Evolutionary conservation across 2,888 invertebrate genomes (phyloP).

Genomic region (Diarsia brunnea): DNA sequence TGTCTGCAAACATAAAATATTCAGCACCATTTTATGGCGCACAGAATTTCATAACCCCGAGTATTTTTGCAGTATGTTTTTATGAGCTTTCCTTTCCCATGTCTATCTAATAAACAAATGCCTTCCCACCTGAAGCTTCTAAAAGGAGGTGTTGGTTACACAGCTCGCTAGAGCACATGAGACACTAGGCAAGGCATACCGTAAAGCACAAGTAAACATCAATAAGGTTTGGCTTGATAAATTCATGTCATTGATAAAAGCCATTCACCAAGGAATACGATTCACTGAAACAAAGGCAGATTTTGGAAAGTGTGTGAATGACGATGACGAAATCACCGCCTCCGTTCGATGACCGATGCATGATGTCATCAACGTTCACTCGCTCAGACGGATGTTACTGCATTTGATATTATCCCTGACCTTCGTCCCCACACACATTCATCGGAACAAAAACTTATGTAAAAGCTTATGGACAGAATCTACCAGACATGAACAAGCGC

Average conservation of each 20-base stretch:
- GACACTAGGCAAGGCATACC: too few relatives aligned
- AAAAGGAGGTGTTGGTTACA: neutral
- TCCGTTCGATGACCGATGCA: conserved; percentile 47
- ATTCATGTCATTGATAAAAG: neutral
- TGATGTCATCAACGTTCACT: conserved; percentile 41
- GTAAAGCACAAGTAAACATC: too few relatives aligned
- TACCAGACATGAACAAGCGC: neutral
- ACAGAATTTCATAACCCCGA: conserved; percentile 17
- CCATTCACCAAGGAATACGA: neutral
- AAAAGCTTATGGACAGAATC: neutral
- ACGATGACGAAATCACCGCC: conserved; percentile 23
- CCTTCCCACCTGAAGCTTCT: neutral
- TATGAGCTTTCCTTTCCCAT: conserved; percentile 1
- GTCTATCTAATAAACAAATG: conserved; percentile 12
- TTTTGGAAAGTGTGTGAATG: neutral
- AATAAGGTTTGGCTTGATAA: neutral
- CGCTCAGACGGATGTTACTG: conserved; percentile 11
- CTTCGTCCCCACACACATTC: neutral
- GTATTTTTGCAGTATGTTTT: conserved; percentile 34
- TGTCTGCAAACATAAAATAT: conserved; percentile 32
- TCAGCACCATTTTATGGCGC: conserved; percentile 16
- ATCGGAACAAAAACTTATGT: neutral
- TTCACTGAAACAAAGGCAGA: neutral
- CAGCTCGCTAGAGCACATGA: too few relatives aligned
- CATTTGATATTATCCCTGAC: conserved; percentile 15